These are phyloP conservation scores for Eupeodes latifasciatus DNA, from an alignment of 2,888 invertebrate genomes.

Conservation along the genomic window DNA sequence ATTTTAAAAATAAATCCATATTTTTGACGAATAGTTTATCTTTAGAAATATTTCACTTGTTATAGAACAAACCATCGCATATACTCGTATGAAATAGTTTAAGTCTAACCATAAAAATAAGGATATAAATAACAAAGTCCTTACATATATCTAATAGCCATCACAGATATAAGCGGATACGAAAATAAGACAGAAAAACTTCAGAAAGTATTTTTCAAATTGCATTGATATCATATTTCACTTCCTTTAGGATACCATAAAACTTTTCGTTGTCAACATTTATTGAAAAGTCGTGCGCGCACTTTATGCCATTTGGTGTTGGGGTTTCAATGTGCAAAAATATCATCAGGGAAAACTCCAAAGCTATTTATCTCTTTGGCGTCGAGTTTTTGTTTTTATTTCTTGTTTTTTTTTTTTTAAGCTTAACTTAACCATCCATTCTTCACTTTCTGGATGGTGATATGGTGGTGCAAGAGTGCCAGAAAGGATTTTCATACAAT, in stretches of 20 bases:
- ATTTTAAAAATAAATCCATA: too few relatives aligned
- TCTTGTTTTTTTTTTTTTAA: too few relatives aligned
- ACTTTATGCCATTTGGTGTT: slow-evolving; percentile 81
- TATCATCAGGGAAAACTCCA: slow-evolving; percentile 54
- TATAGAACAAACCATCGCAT: too few relatives aligned
- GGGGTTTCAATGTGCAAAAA: slow-evolving; percentile 27
- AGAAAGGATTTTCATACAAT: slow-evolving; percentile 63
- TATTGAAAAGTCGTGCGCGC: slow-evolving; percentile 84
- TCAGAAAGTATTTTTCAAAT: slow-evolving; percentile 9
- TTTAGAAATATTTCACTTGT: too few relatives aligned
- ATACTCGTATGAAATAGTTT: too few relatives aligned
- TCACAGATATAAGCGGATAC: background rate
- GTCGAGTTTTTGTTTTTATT: slow-evolving; percentile 50
- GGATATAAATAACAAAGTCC: too few relatives aligned
- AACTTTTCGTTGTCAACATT: slow-evolving; percentile 83
- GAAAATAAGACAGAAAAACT: background rate
- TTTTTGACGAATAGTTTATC: too few relatives aligned
- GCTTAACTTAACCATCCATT: slow-evolving; percentile 25
- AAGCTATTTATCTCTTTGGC: slow-evolving; percentile 73
- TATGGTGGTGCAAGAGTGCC: background rate
- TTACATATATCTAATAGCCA: too few relatives aligned
- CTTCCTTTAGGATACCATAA: slow-evolving; percentile 31
- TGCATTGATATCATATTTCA: slow-evolving; percentile 33
- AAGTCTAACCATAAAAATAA: too few relatives aligned
- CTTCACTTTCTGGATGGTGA: slow-evolving; percentile 14